Conservation (phyloP, 2,888 invertebrate species). For the Agrilus biguttatus region DNA sequence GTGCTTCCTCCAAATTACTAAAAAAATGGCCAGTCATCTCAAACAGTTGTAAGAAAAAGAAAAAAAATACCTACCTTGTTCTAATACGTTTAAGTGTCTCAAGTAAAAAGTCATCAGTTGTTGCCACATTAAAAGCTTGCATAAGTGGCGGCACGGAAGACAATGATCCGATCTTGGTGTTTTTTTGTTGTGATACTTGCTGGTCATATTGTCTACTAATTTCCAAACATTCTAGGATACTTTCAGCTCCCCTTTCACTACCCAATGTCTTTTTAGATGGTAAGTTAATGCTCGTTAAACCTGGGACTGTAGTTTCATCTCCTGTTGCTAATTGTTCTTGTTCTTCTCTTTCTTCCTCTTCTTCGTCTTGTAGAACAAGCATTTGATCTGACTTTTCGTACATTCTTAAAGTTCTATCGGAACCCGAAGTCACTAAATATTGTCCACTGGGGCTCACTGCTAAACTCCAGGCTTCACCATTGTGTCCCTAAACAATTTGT, state of each 20-base stretch:
- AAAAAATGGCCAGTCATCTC: constrained; percentile 14
- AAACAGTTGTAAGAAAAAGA: neutral
- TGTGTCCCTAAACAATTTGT: constrained; percentile 51
- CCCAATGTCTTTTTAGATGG: constrained; percentile 81
- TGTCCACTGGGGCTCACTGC: constrained; percentile 70
- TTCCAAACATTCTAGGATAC: constrained; percentile 80
- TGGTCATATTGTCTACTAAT: constrained; percentile 51
- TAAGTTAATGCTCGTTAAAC: constrained; percentile 55
- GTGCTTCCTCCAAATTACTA: constrained; percentile 83
- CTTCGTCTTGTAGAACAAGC: constrained; percentile 82
- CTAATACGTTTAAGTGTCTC: constrained; percentile 67
- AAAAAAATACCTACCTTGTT: constrained; percentile 46
- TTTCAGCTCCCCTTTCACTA: constrained; percentile 80
- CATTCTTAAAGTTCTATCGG: constrained; percentile 75
- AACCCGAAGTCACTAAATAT: constrained; percentile 65
- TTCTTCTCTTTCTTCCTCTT: constrained; percentile 73
- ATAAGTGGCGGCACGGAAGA: constrained; percentile 69
- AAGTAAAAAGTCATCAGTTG: constrained; percentile 65
- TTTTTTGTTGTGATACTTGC: constrained; percentile 24
- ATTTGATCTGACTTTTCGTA: constrained; percentile 79
- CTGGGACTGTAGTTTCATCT: constrained; percentile 52
- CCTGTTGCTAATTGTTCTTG: constrained; percentile 59
- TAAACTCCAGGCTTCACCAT: constrained; percentile 62
- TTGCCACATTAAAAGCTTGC: constrained; percentile 59
- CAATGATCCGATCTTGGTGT: too few relatives aligned